Evolutionary conservation across 2,888 invertebrate species (phyloP).

Genomic region (Halictus ligatus): DNA sequence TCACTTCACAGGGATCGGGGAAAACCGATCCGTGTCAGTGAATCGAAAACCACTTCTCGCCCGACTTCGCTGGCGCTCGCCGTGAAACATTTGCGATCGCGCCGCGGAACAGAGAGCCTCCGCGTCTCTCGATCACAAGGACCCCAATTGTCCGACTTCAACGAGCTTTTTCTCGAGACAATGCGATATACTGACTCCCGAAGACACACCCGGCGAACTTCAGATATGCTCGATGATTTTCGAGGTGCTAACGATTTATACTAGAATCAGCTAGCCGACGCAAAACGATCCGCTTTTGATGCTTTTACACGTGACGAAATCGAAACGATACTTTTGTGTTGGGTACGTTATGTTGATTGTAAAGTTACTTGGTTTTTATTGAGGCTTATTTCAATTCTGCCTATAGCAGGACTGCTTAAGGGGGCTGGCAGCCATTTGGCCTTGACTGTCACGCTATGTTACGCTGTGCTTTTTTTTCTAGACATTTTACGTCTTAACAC

Average conservation of each 20-base stretch:
- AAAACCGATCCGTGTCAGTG: slow-evolving; percentile 6
- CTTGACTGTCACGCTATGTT: too few relatives aligned
- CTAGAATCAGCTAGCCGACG: neutral
- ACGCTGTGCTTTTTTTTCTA: too few relatives aligned
- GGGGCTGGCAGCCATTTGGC: too few relatives aligned
- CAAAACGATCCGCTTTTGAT: neutral
- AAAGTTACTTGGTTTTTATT: too few relatives aligned
- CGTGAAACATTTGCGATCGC: neutral
- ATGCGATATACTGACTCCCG: neutral
- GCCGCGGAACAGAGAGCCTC: neutral
- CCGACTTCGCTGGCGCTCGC: neutral
- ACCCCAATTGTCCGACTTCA: neutral
- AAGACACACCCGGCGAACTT: neutral
- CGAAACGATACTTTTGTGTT: too few relatives aligned
- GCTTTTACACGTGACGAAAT: neutral
- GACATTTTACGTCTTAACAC: too few relatives aligned
- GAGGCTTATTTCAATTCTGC: too few relatives aligned
- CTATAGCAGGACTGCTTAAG: too few relatives aligned
- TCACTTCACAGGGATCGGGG: neutral
- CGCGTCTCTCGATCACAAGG: neutral
- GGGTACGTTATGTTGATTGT: too few relatives aligned
- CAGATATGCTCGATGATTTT: neutral
- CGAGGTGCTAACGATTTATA: neutral
- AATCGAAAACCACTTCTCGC: neutral
- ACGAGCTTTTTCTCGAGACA: neutral